Conservation (phyloP, 2,888 invertebrate species). For the Yponomeuta evonymella region DNA sequence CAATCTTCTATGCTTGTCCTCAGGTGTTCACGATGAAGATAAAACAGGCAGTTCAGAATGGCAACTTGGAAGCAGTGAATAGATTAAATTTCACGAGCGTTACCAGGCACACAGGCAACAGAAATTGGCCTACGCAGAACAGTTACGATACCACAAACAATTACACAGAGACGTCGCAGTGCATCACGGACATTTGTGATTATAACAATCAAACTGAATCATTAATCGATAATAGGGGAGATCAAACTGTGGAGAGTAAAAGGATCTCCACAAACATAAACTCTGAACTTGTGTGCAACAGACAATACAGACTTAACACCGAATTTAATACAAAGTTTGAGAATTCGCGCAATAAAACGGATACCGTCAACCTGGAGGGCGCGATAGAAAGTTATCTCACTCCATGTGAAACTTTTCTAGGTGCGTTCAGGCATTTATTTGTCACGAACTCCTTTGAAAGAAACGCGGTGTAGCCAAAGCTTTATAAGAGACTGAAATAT, state of each 20-base stretch:
- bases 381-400: slow-evolving; percentile 29
- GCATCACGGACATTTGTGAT: slow-evolving; percentile 39
- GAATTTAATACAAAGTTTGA: slow-evolving; percentile 37
- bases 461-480: not conserved
- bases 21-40: slow-evolving; percentile 62
- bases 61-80: slow-evolving; percentile 45
- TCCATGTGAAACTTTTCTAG: slow-evolving; percentile 34
- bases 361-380: slow-evolving; percentile 39
- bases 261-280: slow-evolving; percentile 28
- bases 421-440: slow-evolving; percentile 27
- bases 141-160: slow-evolving; percentile 31
- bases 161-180: slow-evolving; percentile 20
- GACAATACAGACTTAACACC: slow-evolving; percentile 53
- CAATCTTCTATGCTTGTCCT: slow-evolving; percentile 26
- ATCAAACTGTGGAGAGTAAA: slow-evolving; percentile 25
- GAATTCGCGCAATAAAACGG: slow-evolving; percentile 30
- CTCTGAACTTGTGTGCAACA: slow-evolving; percentile 51
- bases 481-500: not conserved
- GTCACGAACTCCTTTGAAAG: not conserved
- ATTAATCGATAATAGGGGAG: slow-evolving; percentile 35
- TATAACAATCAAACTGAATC: slow-evolving; percentile 34
- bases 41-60: slow-evolving; percentile 50
- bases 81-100: slow-evolving; percentile 30
- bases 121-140: slow-evolving; percentile 37
- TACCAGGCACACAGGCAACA: slow-evolving; percentile 35